Base-by-base conservation (phyloP, 2,888 invertebrate species). In the Phorcus lineatus region DNA sequence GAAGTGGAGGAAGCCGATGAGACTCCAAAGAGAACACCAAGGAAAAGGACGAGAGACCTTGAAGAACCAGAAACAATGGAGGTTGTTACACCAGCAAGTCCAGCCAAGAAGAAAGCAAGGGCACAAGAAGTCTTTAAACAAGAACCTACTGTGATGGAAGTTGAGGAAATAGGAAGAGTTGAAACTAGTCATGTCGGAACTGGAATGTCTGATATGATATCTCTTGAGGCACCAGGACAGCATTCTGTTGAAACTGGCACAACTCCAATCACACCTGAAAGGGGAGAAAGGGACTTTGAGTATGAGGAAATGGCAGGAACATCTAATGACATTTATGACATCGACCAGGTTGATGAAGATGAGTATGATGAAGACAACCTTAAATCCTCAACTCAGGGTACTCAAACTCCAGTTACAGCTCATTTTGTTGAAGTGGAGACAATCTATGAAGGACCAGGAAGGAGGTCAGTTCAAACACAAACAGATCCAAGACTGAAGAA, bases 401-500 rank as follows among this genome's bases (percentile, higher is more conserved):
- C 89, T 9, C 89, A 88, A 82, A 90, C 89, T 0, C 86, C 88
- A 28, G 83, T 87, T 31, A 86, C 86, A 74, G 82, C 84, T 70
- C 88, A 88, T 28, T 91, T 90, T 87, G 87, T 90, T 17, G 91
- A 91, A 78, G 90, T 91, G 31, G 90, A 90, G 47, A 88, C 89
- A 16, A 88, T 91, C 57, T 86, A 81, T 80, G 91, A 90, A 74
- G 84, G 86, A 17, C 86, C 88, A 36, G 90, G 88, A 22, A 87
- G 88, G 47, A 84, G 91, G 70, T 90, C 91, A 24, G 91, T 91
- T 2, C 88, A 90, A 84, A 91, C 91, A 9, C 91, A 91, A 78
- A 91, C 91, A 55, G 91, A 91, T 81, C 91, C 91, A 7, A 85
- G 88, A 55, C 81, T 91, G 62, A 90, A 90, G 81, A 91, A 89